A percentile compares a stretch with the other conserved stretches of the same genome.
phyloP scores from a whole-genome alignment of 2,888 invertebrate genomes.

The Apamea anceps region DNA sequence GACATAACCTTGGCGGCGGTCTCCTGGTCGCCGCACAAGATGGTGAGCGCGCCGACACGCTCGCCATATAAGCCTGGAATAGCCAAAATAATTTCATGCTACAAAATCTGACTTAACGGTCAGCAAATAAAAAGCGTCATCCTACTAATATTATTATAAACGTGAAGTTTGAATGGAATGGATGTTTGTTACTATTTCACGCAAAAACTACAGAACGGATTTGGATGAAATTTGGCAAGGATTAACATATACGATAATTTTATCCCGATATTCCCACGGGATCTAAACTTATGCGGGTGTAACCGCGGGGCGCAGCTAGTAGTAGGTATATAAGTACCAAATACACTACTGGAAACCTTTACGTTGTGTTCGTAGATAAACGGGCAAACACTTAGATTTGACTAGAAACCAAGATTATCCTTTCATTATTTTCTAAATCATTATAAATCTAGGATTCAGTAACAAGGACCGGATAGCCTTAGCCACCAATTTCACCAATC shows the following conservation, averaged over 20 bases:
- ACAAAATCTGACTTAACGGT: neutral
- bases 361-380: neutral
- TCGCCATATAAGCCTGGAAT: slow-evolving; percentile 94
- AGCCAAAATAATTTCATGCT: neutral
- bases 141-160: no score
- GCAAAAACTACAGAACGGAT: no score
- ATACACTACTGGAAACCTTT: neutral
- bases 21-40: slow-evolving; percentile 94
- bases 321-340: neutral
- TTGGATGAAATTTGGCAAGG: no score
- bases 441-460: neutral
- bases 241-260: no score
- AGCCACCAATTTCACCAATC: no score
- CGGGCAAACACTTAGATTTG: neutral
- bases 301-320: no score
- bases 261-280: no score
- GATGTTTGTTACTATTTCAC: no score
- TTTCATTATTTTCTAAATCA: neutral
- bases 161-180: no score
- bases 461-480: neutral
- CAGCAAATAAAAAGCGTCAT: neutral
- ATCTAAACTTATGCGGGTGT: no score
- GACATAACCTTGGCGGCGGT: slow-evolving; percentile 96
- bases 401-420: neutral
- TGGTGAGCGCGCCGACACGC: slow-evolving; percentile 97